Evolutionary conservation across 1,140 invertebrate species (phyloP).

Genomic region (Archegozetes longisetosus): DNA sequence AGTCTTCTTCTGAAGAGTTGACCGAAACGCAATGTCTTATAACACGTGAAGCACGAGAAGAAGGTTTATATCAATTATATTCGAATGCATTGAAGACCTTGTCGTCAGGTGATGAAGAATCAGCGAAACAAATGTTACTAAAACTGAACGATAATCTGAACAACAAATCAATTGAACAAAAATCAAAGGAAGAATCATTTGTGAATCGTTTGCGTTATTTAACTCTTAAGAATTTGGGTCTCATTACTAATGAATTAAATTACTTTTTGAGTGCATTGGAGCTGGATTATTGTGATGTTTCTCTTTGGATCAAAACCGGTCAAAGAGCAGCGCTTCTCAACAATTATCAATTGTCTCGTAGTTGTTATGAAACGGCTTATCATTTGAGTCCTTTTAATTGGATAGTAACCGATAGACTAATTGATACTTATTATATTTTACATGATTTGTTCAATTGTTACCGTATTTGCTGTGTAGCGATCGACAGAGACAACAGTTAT

Average conservation of each 20-base stretch:
- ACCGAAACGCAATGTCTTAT: background rate
- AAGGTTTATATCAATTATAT: constrained; percentile 12
- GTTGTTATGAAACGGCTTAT: constrained; percentile 14
- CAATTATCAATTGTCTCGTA: constrained; percentile 6
- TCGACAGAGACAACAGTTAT: background rate
- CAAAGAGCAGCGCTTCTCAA: background rate
- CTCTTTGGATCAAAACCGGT: constrained; percentile 17
- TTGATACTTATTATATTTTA: constrained; percentile 15
- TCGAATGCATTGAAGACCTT: background rate
- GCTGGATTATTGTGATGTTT: constrained; percentile 15
- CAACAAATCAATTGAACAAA: background rate
- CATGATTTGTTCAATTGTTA: constrained; percentile 10
- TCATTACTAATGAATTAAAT: constrained; percentile 10
- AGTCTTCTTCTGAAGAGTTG: background rate
- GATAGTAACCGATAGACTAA: constrained; percentile 15
- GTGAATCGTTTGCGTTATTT: constrained; percentile 10
- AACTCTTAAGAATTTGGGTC: constrained; percentile 16
- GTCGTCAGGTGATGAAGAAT: constrained; percentile 2
- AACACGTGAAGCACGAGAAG: constrained; percentile 18
- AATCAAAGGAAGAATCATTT: background rate
- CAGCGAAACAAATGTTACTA: constrained; percentile 6
- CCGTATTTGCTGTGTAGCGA: constrained; percentile 1
- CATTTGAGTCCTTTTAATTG: constrained; percentile 12
- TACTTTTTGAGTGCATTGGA: constrained; percentile 13
- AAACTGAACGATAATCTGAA: constrained; percentile 1